Evolutionary conservation across 2,113 vertebrate genomes (phyloP).

Genomic region (Desmodus rotundus): DNA sequence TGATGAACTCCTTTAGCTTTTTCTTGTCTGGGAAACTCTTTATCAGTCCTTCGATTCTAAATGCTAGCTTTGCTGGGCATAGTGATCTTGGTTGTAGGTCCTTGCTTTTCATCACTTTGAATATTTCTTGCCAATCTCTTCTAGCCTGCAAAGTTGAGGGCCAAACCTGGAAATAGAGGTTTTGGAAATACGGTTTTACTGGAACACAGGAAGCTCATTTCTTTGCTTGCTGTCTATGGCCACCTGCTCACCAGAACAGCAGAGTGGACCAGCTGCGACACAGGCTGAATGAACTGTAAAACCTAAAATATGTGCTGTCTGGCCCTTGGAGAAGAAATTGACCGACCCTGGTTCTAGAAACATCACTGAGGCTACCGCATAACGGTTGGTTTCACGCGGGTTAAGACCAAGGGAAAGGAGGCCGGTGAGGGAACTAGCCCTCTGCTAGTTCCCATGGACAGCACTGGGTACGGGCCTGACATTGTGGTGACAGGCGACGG

Average conservation of each 20-base stretch:
- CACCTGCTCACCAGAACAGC: background rate
- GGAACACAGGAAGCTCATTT: background rate
- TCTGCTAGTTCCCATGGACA: background rate
- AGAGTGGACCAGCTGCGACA: background rate
- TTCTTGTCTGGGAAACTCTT: too few species aligned
- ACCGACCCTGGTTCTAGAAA: background rate
- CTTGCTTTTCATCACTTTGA: too few species aligned
- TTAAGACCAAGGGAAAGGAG: background rate
- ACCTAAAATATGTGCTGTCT: background rate
- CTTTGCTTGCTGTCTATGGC: background rate
- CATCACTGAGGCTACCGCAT: background rate
- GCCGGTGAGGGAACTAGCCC: background rate
- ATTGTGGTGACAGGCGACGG: background rate
- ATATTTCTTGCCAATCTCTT: too few species aligned
- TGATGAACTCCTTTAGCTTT: too few species aligned
- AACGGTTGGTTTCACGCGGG: background rate
- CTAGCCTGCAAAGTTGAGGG: background rate
- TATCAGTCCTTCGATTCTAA: too few species aligned
- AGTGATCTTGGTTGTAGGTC: too few species aligned
- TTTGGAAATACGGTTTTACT: background rate
- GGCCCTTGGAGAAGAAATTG: background rate
- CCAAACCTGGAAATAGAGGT: background rate
- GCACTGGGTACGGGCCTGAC: background rate
- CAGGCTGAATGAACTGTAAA: background rate
- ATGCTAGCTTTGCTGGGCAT: too few species aligned